Base-by-base conservation (phyloP, 2,797 vertebrate species). In the Mormyrops attenuatus region DNA sequence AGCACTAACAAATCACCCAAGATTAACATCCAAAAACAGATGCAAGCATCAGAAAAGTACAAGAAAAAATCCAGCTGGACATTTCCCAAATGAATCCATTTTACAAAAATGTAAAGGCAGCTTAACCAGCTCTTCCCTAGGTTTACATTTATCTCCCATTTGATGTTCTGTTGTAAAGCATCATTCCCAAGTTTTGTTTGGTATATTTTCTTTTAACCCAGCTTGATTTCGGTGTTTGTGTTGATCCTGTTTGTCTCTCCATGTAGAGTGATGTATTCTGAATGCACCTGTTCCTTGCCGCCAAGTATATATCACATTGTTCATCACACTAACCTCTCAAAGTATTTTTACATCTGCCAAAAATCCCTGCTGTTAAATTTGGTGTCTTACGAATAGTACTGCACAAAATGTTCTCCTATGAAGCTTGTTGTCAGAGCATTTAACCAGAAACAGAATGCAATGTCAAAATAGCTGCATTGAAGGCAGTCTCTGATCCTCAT, bases 391-490 rank as follows among this genome's bases (percentile, higher is more conserved):
- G 7, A 8, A 82, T n/a, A 82, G 77, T 5, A 82, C 41, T 8
- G 38, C 77, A 82, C 77, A 44, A 44, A 82, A 82, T 44, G 77
- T 82, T 47, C 77, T 47, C 20, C 41, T 17, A n/a, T 20, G 41
- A 20, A 41, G 38, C 20, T 47, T 82, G 38, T 38, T 41, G 38
- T 80, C 38, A 82, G 34, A 73, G 77, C 41, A 82, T 82, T 82
- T 82, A 82, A 82, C 77, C 38, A 82, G 77, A 82, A 82, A 80
- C 73, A 41, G 41, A 82, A 82, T 80, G 15, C 77, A 82, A 47
- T 82, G 77, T 82, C 77, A 82, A 82, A 82, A 82, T n/a, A 44
- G 77, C 77, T 82, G 38, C 38, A 47, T 82, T 82, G 41, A 82
- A 82, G 38, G 26, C 30, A 73, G 30, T 38, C 66, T 47, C 41